These are phyloP conservation scores for Cheumatopsyche charites DNA, from an alignment of 1,140 invertebrate species.

Conservation along the genomic window DNA sequence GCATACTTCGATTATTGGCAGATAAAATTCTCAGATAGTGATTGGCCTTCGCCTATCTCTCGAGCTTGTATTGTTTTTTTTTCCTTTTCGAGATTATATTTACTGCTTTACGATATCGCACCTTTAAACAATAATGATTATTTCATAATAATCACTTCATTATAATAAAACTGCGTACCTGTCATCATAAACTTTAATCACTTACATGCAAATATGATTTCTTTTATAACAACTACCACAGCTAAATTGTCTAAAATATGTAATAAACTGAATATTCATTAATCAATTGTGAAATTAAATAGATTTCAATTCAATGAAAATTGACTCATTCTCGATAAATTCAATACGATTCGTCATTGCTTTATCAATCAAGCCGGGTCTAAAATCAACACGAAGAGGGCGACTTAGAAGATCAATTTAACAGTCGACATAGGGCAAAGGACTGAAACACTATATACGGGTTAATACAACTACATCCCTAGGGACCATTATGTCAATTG, in stretches of 20 bases:
- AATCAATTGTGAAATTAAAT: too few species aligned
- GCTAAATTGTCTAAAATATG: too few species aligned
- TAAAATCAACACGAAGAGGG: not conserved
- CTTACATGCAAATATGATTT: too few species aligned
- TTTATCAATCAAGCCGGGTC: not conserved
- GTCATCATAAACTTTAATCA: too few species aligned
- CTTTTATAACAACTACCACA: too few species aligned
- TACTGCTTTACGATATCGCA: too few species aligned
- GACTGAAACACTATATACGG: not conserved
- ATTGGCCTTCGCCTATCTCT: not conserved
- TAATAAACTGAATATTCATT: too few species aligned
- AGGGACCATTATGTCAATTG: constrained; percentile 8
- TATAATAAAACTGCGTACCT: too few species aligned
- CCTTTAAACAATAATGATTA: too few species aligned
- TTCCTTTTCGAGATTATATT: not conserved
- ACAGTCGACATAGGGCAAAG: not conserved
- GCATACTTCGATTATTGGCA: constrained; percentile 2
- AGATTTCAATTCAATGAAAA: too few species aligned
- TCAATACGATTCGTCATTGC: not conserved
- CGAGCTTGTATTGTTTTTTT: not conserved
- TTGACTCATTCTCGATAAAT: too few species aligned
- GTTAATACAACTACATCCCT: not conserved
- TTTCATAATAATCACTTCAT: too few species aligned
- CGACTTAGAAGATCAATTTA: not conserved
- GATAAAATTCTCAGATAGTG: constrained; percentile 10